phyloP scores from a whole-genome alignment of 2,888 invertebrate genomes.

The Mythimna pallens region DNA sequence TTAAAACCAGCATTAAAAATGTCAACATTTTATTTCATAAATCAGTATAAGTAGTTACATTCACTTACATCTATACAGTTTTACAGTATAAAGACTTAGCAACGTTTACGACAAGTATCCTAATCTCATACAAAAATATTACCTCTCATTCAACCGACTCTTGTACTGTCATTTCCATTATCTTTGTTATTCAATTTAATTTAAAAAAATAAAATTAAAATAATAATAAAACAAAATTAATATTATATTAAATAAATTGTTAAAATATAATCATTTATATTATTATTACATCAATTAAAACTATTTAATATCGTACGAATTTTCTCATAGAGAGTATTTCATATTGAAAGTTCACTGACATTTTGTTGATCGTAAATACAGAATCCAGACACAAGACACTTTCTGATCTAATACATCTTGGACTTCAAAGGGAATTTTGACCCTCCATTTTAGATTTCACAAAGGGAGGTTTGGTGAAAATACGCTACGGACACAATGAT shows the following conservation, averaged over 20 bases:
- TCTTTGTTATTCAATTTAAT: constrained; percentile 28
- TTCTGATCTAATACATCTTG: constrained; percentile 30
- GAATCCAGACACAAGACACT: constrained; percentile 14
- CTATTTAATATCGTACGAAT: constrained; percentile 31
- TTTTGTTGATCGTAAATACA: constrained; percentile 25
- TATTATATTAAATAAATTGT: no score
- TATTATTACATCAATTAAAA: neutral
- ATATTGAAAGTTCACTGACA: constrained; percentile 29
- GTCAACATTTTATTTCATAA: constrained; percentile 90
- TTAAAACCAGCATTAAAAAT: constrained; percentile 69
- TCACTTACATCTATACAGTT: constrained; percentile 78
- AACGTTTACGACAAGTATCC: constrained; percentile 75
- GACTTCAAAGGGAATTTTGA: constrained; percentile 20
- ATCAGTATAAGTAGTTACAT: constrained; percentile 87
- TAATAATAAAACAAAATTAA: no score
- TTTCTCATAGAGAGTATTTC: constrained; percentile 30
- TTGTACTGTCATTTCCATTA: constrained; percentile 74
- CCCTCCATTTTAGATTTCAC: neutral
- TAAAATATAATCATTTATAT: neutral
- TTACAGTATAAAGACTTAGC: constrained; percentile 82
- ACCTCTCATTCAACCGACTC: constrained; percentile 76
- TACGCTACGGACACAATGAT: neutral
- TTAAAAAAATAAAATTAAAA: constrained; percentile 7
- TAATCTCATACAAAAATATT: constrained; percentile 87
- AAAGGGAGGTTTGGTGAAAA: constrained; percentile 6